Evolutionary conservation across 2,113 vertebrate species (phyloP), one percentile per base, ranked within the genome.

Genomic region (Turdus rufiventris): DNA sequence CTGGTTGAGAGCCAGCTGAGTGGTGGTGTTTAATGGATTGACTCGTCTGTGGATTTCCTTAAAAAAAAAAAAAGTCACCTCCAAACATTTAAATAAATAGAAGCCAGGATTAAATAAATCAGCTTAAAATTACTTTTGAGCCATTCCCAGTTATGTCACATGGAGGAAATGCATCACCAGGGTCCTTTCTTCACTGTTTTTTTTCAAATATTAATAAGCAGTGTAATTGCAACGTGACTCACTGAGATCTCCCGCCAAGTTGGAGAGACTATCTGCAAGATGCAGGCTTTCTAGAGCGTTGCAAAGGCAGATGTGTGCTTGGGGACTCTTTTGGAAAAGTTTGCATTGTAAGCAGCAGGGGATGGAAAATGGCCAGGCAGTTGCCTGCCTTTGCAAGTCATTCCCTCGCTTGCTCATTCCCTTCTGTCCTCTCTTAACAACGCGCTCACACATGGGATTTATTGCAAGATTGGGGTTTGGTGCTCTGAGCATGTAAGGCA

Each of bases 81-180:
- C 79, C 79, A 62, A 95, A 87, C 88, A 92, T 87, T 95, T 76
- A 66, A 91, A 89, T 93, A 96, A 96, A 96, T 63, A 94, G 89
- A 82, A 74, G 88, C 54, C 92, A 85, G 94, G 95, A 96, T 96
- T 96, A 93, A 97, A 97, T 97, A 97, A 97, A 98, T 96, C 97
- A 95, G 90, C 90, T 97, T 97, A 95, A 89, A 96, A 91, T 94
- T 34, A 91, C 95, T 96, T 93, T 86, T 74, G 91, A 86, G 89
- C 94, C 80, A 88, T 95, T 89, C 95, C 91, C 91, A 87, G 94
- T 89, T 81, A 60, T 88, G 92, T 96, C 96, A 95, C 94, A 83
- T 60, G 94, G 84, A 95, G 95, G 96, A 97, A 97, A 97, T 57
- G 86, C 96, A 97, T 94, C 96, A 92, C 94, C 91, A 57, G 94